Base-by-base conservation (phyloP, 92 coral and sea anemone species). In the Zoanthus sansibaricus region DNA sequence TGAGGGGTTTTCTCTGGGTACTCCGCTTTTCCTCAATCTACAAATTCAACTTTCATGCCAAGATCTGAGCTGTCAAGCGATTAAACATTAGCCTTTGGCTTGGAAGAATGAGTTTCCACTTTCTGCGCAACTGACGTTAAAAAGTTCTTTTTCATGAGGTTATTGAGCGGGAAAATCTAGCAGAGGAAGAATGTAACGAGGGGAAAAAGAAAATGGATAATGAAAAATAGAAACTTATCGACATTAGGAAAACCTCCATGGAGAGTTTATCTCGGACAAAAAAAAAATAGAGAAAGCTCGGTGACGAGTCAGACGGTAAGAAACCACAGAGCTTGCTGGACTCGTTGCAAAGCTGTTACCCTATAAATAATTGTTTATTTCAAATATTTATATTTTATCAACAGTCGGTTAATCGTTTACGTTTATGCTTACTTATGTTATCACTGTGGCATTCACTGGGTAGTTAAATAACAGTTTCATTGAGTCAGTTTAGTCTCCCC, bases 91-190 rank as follows among this genome's bases (percentile, higher is more conserved):
- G 25, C 25, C 25, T 25, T 25, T 25, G 25, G 25, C 25, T 25
- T 25, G 25, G 25, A 25, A 25, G 0, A 25, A 54, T 10, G 68
- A 46, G 32, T 54, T 31, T 0, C 72, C 55, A 79, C 59, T 79
- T 37, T 71, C 30, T 56, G 71, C 25, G 25, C 25, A 25, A 25
- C 25, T 25, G 25, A 25, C 25, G 25, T 25, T 25, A 25, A 25
- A 25, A 25, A 25, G 25, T 58, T 16, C 71, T 79, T 10, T 37
- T 62, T 4, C 75, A 82, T 62, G 75, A 82, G 18, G 61, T 82
- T 66, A 44, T 59, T 16, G 86, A 82, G 74, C 32, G 74, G 76
- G 76, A 82, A 82, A 82, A 37, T 3, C 86, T 13, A 12, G 86
- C 56, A 11, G 86, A 82, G 8, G 76, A 82, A 56, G 86, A 82